A percentile compares a stretch with the other conserved stretches of the same genome.
phyloP scores from a whole-genome alignment of 30 jellyfish, hydroid and myxozoan genomes.

The Turritopsis rubra region DNA sequence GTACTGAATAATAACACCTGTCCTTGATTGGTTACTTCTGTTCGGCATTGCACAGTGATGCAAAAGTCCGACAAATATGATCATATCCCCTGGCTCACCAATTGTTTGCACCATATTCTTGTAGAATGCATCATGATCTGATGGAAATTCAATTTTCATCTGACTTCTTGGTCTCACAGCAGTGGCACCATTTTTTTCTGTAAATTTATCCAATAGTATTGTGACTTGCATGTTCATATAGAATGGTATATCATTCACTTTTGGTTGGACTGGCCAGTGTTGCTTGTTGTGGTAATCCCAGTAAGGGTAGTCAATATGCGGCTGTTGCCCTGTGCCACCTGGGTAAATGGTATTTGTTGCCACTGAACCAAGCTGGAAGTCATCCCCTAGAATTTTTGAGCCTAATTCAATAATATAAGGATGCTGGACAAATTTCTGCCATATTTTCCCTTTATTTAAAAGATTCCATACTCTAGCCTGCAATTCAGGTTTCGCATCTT shows the following conservation, averaged over 20 bases:
- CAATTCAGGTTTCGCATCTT: conserved; percentile 11
- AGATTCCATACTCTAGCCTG: conserved; percentile 23
- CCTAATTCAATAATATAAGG: background rate
- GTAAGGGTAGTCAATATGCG: conserved; percentile 24
- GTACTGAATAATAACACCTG: conserved; percentile 20
- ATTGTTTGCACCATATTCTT: conserved; percentile 6
- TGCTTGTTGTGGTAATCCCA: conserved; percentile 20
- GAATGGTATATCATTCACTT: conserved; percentile 1
- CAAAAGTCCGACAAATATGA: conserved; percentile 15
- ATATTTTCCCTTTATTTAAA: conserved; percentile 7
- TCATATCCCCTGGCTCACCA: conserved; percentile 19
- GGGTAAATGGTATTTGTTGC: conserved; percentile 22
- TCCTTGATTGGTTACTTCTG: conserved; percentile 14
- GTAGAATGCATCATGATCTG: conserved; percentile 10
- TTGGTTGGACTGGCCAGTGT: conserved; percentile 17
- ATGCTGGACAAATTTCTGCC: conserved; percentile 21
- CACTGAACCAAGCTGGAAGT: conserved; percentile 23
- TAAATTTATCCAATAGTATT: conserved; percentile 17
- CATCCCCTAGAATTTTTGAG: conserved; percentile 8
- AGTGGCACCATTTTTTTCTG: conserved; percentile 23
- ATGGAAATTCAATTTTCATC: background rate
- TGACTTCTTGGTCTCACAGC: conserved; percentile 13
- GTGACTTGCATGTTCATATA: conserved; percentile 21
- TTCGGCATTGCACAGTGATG: conserved; percentile 23
- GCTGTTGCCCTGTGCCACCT: conserved; percentile 28